Evolutionary conservation across 1,140 invertebrate species (phyloP).

Genomic region (Maconellicoccus hirsutus): DNA sequence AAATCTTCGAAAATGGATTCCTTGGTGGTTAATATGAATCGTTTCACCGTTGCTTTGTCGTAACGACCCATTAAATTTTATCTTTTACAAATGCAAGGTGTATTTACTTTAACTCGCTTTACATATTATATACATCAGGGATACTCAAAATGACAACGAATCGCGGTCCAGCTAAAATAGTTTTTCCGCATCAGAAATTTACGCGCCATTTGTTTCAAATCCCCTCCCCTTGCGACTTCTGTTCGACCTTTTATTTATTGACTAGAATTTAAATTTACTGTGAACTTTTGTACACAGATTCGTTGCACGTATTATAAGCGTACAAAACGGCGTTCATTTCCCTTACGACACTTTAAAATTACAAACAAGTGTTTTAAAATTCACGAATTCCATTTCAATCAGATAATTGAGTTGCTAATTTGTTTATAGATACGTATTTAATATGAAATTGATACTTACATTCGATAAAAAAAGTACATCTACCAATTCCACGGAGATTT

Average conservation of each 20-base stretch:
- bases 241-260: constrained; percentile 17
- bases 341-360: background rate
- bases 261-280: constrained; percentile 22
- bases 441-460: too few relatives aligned
- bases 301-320: background rate
- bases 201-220: background rate
- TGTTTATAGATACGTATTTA: too few relatives aligned
- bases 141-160: background rate
- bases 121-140: constrained; percentile 1
- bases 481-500: too few relatives aligned
- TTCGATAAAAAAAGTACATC: too few relatives aligned
- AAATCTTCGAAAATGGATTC: background rate
- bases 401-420: too few relatives aligned
- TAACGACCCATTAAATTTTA: constrained; percentile 9
- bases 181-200: constrained; percentile 6
- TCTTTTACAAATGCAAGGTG: constrained; percentile 8
- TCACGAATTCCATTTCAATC: background rate
- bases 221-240: background rate
- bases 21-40: constrained; percentile 4
- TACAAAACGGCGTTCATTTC: background rate
- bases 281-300: constrained; percentile 18
- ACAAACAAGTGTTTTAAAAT: background rate
- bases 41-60: background rate
- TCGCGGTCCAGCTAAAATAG: background rate
- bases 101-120: constrained; percentile 5